phyloP scores from a whole-genome alignment of 2,797 vertebrate species.

The Fistularia tabacaria region DNA sequence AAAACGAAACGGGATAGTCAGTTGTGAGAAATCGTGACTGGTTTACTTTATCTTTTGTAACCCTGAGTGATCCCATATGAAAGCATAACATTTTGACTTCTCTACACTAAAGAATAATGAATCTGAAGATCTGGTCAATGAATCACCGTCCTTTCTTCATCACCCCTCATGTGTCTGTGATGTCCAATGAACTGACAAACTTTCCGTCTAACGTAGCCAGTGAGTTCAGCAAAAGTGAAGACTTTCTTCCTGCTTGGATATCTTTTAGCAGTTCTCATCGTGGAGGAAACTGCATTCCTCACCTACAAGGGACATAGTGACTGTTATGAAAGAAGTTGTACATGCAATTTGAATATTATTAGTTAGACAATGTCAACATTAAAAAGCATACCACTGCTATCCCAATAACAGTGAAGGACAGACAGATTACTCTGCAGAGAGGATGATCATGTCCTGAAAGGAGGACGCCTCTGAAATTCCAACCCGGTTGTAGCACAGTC shows the following conservation, averaged over 20 bases:
- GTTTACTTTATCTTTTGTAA: neutral
- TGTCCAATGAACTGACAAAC: constrained; percentile 42
- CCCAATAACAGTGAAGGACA: constrained; percentile 41
- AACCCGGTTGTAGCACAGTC: constrained; percentile 26
- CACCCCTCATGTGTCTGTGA: constrained; percentile 9
- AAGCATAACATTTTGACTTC: too few relatives aligned
- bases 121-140: too few relatives aligned
- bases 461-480: constrained; percentile 6
- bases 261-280: constrained; percentile 56
- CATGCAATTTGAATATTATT: neutral
- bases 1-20: constrained; percentile 12
- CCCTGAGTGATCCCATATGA: constrained; percentile 24
- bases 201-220: constrained; percentile 33
- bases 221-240: constrained; percentile 58
- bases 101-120: too few relatives aligned
- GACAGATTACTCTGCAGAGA: constrained; percentile 34
- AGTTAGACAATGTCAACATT: too few relatives aligned
- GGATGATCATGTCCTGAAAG: neutral
- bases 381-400: constrained; percentile 63
- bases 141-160: constrained; percentile 55
- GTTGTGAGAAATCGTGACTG: neutral
- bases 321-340: neutral
- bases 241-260: constrained; percentile 42
- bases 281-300: constrained; percentile 38
- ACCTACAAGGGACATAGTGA: constrained; percentile 56